phyloP scores from a whole-genome alignment of 2,888 invertebrate genomes.

The Caradrina clavipalpis region DNA sequence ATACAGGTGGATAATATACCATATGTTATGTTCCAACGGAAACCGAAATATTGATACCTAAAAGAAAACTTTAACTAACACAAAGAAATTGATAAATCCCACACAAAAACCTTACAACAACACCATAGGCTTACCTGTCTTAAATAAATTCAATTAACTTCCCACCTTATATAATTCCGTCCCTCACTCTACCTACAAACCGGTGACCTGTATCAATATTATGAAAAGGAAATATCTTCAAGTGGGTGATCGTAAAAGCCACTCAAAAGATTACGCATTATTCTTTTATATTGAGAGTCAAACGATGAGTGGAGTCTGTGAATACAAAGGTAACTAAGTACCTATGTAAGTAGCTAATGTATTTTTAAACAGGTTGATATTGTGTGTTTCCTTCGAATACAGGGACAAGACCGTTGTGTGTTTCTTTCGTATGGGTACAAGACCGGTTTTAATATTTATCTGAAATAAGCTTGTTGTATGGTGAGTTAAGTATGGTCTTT shows the following conservation, averaged over 20 bases:
- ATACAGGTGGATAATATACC: too few relatives aligned
- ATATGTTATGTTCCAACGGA: too few relatives aligned
- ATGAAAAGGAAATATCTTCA: slow-evolving; percentile 34
- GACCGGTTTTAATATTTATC: background rate
- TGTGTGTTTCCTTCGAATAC: background rate
- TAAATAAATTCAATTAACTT: background rate
- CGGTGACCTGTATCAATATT: slow-evolving; percentile 35
- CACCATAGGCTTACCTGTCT: background rate
- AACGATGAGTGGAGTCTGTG: slow-evolving; percentile 23
- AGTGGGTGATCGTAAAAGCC: slow-evolving; percentile 40
- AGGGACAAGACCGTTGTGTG: background rate
- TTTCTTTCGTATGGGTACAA: background rate
- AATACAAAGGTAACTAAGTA: slow-evolving; percentile 30
- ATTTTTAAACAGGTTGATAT: slow-evolving; percentile 16
- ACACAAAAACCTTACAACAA: background rate
- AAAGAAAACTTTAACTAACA: background rate
- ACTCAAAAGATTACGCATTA: slow-evolving; percentile 49
- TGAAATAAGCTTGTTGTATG: background rate
- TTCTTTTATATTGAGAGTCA: slow-evolving; percentile 39
- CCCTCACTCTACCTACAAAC: background rate
- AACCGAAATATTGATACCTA: too few relatives aligned
- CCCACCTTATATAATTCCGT: background rate
- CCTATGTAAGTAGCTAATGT: slow-evolving; percentile 20
- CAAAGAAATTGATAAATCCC: background rate
- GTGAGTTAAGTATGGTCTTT: background rate